These are phyloP conservation scores for Odontocolon sp. DNA, from an alignment of 2,888 invertebrate species.

Conservation along the genomic window DNA sequence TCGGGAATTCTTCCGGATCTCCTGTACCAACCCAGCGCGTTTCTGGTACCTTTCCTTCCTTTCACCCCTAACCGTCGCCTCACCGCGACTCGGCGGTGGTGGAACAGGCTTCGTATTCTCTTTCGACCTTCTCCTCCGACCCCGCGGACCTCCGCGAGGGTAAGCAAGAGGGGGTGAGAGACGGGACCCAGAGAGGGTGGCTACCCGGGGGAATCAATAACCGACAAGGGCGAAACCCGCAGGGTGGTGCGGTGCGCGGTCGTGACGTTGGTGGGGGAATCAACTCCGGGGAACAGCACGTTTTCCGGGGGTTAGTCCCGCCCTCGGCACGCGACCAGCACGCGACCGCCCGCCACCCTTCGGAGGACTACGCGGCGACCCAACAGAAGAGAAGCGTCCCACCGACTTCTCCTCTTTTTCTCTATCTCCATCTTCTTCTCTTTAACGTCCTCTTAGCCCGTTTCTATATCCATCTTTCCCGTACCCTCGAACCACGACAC, in stretches of 20 bases:
- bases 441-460: constrained; percentile 49
- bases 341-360: constrained; percentile 73
- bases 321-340: constrained; percentile 80
- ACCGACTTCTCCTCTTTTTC: constrained; percentile 28
- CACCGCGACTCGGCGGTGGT: constrained; percentile 26
- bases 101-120: constrained; percentile 23
- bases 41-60: constrained; percentile 16
- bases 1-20: neutral
- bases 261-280: constrained; percentile 58
- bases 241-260: constrained; percentile 65
- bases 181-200: too few species aligned
- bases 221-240: constrained; percentile 75
- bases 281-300: constrained; percentile 63
- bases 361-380: constrained; percentile 41
- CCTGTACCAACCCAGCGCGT: neutral
- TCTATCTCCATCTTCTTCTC: constrained; percentile 25
- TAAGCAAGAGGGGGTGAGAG: constrained; percentile 47
- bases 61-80: constrained; percentile 15
- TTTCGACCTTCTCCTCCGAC: constrained; percentile 37
- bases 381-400: constrained; percentile 43
- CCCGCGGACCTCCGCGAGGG: constrained; percentile 5
- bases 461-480: constrained; percentile 53
- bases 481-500: too few species aligned
- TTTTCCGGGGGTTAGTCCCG: constrained; percentile 72
- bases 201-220: constrained; percentile 80